Base-by-base conservation (phyloP, 2,113 vertebrate species). In the Capra hircus region DNA sequence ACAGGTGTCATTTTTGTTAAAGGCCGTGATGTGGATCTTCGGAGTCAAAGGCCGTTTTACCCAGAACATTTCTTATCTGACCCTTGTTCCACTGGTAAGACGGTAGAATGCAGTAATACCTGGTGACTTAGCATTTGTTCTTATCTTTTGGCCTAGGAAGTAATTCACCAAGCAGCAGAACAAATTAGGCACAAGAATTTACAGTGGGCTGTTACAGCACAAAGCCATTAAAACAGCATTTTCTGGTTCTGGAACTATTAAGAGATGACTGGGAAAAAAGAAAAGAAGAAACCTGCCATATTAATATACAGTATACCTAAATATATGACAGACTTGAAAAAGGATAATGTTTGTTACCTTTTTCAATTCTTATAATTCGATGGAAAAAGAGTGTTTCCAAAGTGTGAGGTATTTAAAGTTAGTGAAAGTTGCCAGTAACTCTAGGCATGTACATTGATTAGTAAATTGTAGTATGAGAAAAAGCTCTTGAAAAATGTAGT, bases 31-130 rank as follows among this genome's bases (percentile, higher is more conserved):
- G 11, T 93, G 82, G 67, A 84, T 92, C 55, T 25, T 71, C 25
- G 17, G 64, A 93, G 40, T 96, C 91, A 98, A 95, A 98, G 96
- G 85, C n/a, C 43, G 25, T 91, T 89, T 95, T 57, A 25, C 62
- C 15, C 14, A 55, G 50, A 52, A 33, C 45, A 10, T 48, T 77
- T 83, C 90, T 89, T 94, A 67, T 30, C 77, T 94, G n/a, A 92
- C 90, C 48, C 59, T 80, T 91, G 33, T 83, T 52, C 67, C 71
- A n/a, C 82, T 95, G 36, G 50, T 80, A 64, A 91, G 50, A 53
- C 48, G 43, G 48, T 62, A 84, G 14, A 88, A n/a, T 36, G 33
- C 92, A 30, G 17, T 62, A 85, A 74, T 36, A 21, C 92, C 89
- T 88, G 40, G 28, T 90, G 74, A 92, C 52, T 90, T 96, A 57